Percentiles rank a stretch among this genome's conserved stretches.
Conservation (phyloP, 2,113 vertebrate species). For the Rhagologus leucostigma region DNA sequence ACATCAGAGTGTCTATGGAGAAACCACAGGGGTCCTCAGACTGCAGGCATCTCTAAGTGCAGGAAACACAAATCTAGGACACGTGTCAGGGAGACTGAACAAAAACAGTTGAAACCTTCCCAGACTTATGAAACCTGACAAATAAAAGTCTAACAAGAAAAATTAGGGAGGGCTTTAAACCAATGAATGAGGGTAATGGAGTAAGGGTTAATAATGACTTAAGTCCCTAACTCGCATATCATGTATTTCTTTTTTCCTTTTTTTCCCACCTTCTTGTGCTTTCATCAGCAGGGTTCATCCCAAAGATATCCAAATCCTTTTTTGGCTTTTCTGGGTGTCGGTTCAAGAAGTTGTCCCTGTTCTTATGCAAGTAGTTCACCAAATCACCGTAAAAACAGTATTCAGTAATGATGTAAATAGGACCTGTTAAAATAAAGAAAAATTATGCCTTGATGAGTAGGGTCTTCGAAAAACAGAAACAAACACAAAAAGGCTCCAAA, state of each 20-base stretch:
- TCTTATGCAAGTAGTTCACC: slow-evolving; percentile 98
- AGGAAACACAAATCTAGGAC: not conserved
- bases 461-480: not conserved
- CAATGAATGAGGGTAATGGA: not conserved
- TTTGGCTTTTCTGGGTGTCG: slow-evolving; percentile 88
- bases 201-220: not conserved
- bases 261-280: slow-evolving; percentile 88
- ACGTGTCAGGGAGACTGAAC: not conserved
- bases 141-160: not conserved
- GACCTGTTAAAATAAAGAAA: slow-evolving; percentile 77
- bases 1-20: not conserved
- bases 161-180: not conserved
- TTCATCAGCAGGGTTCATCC: slow-evolving; percentile 91
- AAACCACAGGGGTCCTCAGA: not conserved
- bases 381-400: slow-evolving; percentile 98
- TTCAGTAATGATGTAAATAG: slow-evolving; percentile 98
- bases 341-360: slow-evolving; percentile 90
- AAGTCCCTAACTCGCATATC: not conserved
- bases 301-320: slow-evolving; percentile 96
- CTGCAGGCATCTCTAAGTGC: not conserved
- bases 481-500: not conserved
- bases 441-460: not conserved
- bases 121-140: not conserved
- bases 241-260: not conserved
- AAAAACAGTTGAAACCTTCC: not conserved